Percentiles rank a stretch among this genome's conserved stretches.
phyloP scores from a whole-genome alignment of 2,113 vertebrate genomes.

The Hemiprocne comata region DNA sequence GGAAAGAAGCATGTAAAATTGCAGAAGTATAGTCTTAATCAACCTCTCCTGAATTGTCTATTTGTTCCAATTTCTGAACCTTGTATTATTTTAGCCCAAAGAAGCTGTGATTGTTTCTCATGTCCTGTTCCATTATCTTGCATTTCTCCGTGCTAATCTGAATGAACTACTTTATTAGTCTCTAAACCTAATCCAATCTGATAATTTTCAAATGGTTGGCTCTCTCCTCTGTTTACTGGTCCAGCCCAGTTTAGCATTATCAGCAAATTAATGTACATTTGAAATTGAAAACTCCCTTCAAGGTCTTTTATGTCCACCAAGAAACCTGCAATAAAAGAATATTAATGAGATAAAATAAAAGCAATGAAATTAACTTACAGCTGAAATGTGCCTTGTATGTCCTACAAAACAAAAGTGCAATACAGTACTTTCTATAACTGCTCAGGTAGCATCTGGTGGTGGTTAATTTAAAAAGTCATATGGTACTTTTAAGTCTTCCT shows the following conservation, averaged over 20 bases:
- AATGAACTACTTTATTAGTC: not conserved
- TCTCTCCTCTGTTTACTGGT: not conserved
- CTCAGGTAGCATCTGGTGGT: not conserved
- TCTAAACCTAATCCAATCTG: not conserved
- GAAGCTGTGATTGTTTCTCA: not conserved
- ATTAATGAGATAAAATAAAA: constrained; percentile 19
- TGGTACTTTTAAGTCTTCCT: not conserved
- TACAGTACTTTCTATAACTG: not conserved
- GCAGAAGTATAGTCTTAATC: not conserved
- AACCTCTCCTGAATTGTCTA: not conserved
- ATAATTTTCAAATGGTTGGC: not conserved
- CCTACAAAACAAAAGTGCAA: constrained; percentile 29
- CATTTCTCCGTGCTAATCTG: not conserved
- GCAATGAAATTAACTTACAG: not conserved
- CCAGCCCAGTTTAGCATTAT: not conserved
- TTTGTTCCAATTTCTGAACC: not conserved
- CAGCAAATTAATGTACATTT: not conserved
- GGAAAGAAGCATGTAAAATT: not conserved
- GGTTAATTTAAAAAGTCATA: constrained; percentile 26
- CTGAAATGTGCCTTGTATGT: not conserved
- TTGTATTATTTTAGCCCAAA: not conserved
- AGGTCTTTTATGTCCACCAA: not conserved
- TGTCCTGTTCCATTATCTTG: not conserved
- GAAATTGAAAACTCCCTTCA: not conserved
- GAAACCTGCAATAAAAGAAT: constrained; percentile 17